Evolutionary conservation across 2,888 invertebrate species (phyloP), one percentile per base, ranked within the genome.

Genomic region (Noctua janthe): DNA sequence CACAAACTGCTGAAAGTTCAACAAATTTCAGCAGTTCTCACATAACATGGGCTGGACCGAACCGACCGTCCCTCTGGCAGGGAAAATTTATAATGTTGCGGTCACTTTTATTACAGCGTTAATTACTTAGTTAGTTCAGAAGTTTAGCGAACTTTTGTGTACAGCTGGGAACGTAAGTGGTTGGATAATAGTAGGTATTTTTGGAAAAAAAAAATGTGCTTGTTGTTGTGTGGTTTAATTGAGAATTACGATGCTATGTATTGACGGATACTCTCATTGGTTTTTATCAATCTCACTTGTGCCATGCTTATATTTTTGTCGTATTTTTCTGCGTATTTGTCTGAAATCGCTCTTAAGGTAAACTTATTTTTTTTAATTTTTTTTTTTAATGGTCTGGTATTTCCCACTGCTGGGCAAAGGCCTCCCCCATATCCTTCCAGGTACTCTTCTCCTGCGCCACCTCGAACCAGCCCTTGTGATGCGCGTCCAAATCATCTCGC

Each of bases 101-200:
- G 75, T 66, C 43, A 83, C 72, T 85, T 84, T 73, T 81, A 83
- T 81, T 75, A 81, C 56, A 11, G 56, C 1, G 81, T 73, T 83
- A 83, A 83, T 81, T 64, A 83, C 64, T 15, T 64, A 81, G 73
- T 83, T 73, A n/a, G 71, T 72, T 43, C 56, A n/a, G 43, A 64
- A 85, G 72, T 66, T 75, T 39, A 15, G 4, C 6, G 39, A 74
- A 70, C 35, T 79, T 82, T 74, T 47, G 54, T 51, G 35, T 59
- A 79, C 49, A 8, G 71, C 23, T 43, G 43, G 49, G 20, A n/a
- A 39, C 35, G 13, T 15, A 39, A 20, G 59, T 66, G 13, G 54
- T 62, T n/a, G 15, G 67, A n/a, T 51, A 59, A 10, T 10, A 72
- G 23, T 39, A 54, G 54, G 23, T 15, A 35, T 43, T 29, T 29